Percentiles rank a stretch among this genome's conserved stretches.
Conservation (phyloP, 2,888 invertebrate genomes). For the Oxycera nigricornis region DNA sequence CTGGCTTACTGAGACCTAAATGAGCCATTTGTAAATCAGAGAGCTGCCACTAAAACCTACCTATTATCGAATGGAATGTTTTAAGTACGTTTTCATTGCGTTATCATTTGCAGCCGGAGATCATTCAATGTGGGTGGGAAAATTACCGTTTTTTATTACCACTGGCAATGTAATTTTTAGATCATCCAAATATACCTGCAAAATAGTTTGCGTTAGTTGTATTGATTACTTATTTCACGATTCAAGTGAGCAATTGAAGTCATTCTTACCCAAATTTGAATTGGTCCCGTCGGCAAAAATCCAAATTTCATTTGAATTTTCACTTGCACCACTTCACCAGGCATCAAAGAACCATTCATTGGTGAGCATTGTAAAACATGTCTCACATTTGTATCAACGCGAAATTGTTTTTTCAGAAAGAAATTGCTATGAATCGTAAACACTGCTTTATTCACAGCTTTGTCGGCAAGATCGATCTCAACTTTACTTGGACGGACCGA, state of each 20-base stretch:
- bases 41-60: no score
- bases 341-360: slow-evolving; percentile 43
- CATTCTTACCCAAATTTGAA: slow-evolving; percentile 53
- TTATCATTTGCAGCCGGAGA: no score
- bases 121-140: slow-evolving; percentile 11
- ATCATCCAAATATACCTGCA: slow-evolving; percentile 54
- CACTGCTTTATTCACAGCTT: slow-evolving; percentile 43
- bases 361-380: slow-evolving; percentile 55
- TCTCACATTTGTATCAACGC: slow-evolving; percentile 53
- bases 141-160: slow-evolving; percentile 47
- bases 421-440: slow-evolving; percentile 52
- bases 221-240: not conserved
- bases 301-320: slow-evolving; percentile 6
- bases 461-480: slow-evolving; percentile 48
- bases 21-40: no score
- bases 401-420: slow-evolving; percentile 55
- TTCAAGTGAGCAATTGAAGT: no score
- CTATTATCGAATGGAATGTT: no score
- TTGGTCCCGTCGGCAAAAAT: slow-evolving; percentile 47
- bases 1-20: no score
- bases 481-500: slow-evolving; percentile 54
- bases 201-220: not conserved
- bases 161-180: slow-evolving; percentile 58
- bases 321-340: slow-evolving; percentile 35
- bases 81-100: no score